These are phyloP conservation scores for Chaetodon auriga DNA, from an alignment of 2,113 vertebrate species.

Conservation along the genomic window DNA sequence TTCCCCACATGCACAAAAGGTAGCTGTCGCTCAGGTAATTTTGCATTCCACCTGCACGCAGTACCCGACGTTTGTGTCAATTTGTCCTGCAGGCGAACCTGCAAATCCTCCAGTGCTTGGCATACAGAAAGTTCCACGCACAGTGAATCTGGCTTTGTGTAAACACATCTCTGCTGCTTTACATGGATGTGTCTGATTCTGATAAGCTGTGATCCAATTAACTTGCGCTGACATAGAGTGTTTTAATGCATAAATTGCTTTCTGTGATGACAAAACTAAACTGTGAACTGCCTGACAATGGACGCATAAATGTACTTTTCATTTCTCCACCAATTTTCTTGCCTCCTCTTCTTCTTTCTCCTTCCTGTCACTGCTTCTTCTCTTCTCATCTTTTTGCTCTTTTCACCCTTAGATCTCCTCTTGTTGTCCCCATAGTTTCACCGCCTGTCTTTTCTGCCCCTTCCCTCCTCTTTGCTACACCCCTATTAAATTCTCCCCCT, in stretches of 20 bases:
- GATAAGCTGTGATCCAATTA: conserved; percentile 9
- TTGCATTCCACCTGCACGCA: neutral
- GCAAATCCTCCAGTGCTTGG: conserved; percentile 11
- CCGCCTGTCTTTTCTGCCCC: neutral
- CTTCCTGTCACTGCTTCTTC: neutral
- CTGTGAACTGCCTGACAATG: neutral
- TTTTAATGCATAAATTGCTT: neutral
- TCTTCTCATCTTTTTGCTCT: neutral
- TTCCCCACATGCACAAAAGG: neutral
- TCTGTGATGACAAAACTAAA: neutral
- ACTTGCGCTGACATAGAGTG: neutral
- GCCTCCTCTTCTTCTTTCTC: neutral
- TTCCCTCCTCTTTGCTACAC: neutral
- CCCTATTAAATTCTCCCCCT: neutral
- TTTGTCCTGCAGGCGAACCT: conserved; percentile 21
- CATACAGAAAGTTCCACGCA: neutral
- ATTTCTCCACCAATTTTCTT: neutral
- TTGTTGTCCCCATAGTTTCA: neutral
- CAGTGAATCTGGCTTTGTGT: neutral
- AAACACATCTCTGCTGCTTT: neutral
- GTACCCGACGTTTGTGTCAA: neutral
- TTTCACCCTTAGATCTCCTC: neutral
- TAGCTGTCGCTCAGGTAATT: neutral
- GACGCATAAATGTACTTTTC: neutral
- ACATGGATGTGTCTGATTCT: neutral